A percentile compares a stretch with the other conserved stretches of the same genome.
These are phyloP conservation scores for Aromia moschata DNA, from an alignment of 2,888 invertebrate species.

Conservation along the genomic window DNA sequence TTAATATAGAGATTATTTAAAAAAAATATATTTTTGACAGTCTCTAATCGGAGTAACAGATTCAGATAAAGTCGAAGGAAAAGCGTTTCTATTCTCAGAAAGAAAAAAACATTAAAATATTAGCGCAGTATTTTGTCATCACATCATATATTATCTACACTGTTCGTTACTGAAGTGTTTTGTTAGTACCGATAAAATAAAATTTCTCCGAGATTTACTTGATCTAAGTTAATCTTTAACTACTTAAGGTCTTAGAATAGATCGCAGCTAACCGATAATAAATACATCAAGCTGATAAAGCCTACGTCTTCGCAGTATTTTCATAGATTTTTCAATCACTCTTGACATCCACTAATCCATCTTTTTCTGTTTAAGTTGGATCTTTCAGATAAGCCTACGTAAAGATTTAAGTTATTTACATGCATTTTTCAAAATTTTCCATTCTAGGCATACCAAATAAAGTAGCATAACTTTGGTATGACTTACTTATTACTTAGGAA, in stretches of 20 bases:
- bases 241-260: constrained; percentile 2
- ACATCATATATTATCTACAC: background rate
- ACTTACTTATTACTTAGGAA: no score
- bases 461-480: no score
- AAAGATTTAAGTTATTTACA: no score
- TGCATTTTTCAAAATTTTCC: no score
- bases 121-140: no score
- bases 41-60: no score
- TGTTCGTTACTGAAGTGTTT: background rate
- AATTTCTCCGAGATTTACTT: constrained; percentile 1
- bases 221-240: background rate
- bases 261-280: background rate
- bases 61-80: no score
- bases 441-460: no score
- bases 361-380: background rate
- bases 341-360: background rate
- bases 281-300: background rate
- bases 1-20: no score
- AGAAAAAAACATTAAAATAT: no score
- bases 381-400: background rate
- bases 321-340: background rate
- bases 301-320: background rate
- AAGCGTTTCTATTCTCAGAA: no score
- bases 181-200: background rate
- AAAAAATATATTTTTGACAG: no score